Conservation (phyloP, 2,113 vertebrate genomes). For the Macaca fascicularis region DNA sequence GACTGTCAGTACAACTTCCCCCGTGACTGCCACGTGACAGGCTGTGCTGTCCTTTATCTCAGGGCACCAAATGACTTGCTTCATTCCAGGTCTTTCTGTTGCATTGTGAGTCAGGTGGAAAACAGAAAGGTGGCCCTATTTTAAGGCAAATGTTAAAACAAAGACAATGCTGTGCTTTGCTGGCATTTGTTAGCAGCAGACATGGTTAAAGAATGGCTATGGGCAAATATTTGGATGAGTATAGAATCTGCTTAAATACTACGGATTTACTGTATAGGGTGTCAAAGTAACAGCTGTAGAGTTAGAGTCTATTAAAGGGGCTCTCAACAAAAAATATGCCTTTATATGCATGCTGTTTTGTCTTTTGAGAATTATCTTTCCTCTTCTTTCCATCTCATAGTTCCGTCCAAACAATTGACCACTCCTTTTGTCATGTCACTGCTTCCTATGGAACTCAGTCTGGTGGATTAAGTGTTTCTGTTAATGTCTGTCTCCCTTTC, state of each 20-base stretch:
- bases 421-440: background rate
- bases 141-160: slow-evolving; percentile 19
- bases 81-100: slow-evolving; percentile 47
- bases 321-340: background rate
- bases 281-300: background rate
- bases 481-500: background rate
- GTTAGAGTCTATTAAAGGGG: background rate
- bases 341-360: background rate
- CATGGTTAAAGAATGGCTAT: background rate
- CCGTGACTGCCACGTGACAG: background rate
- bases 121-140: slow-evolving; percentile 10
- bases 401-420: background rate
- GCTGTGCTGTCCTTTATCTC: slow-evolving; percentile 36
- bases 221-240: slow-evolving; percentile 1
- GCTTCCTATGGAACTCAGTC: background rate
- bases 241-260: background rate
- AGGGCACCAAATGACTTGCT: slow-evolving; percentile 12
- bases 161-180: background rate
- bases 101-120: slow-evolving; percentile 14
- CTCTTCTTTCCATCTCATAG: background rate
- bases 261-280: background rate
- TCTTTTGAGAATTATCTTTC: slow-evolving; percentile 5
- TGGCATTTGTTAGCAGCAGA: slow-evolving; percentile 6
- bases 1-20: background rate
- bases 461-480: background rate